Evolutionary conservation across 2,797 vertebrate genomes (phyloP), one percentile per base, ranked within the genome.

Genomic region (Melanotaenia boesemani): DNA sequence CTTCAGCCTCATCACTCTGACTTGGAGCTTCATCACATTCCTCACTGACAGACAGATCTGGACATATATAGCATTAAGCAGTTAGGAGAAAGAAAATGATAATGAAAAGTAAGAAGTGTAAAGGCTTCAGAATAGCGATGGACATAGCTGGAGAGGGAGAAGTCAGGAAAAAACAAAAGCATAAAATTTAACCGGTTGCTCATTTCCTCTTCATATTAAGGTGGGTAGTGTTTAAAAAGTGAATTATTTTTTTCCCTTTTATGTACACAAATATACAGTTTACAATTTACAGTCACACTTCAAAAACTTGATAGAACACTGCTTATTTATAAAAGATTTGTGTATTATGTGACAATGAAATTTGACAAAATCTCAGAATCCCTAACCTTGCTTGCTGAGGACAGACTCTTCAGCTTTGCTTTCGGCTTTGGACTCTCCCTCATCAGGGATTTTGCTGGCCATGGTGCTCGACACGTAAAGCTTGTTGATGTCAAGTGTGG

Each of bases 401-500:
- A 80, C 67, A 0, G 83, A 37, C 55, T 98, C 97, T 37, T 98
- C 97, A 0, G 90, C 83, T 67, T 94, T 97, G 68, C 84, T 75
- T 32, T 98, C 97, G 0, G 88, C 26, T 72, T 95, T 90, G 0
- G 77, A 3, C 12, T 98, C 96, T 0, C 91, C 94, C 15, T 97
- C 97, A 0, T 98, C 97, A 0, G 95, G 76, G 67, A 96, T 95
- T 89, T 98, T 99, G 67, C 85, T 95, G 89, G 96, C 71, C 3
- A 96, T 94, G 83, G 87, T 90, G 61, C 95, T 92, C 80, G 97
- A 95, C 85, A 98, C 95, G 0, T 97, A 98, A 0, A 98, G 96
- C 82, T 98, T 99, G 95, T 96, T 96, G 88, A 98, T 97, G 93
- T 98, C 98, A 73, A 98, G 91, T 0, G 95, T 92, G 87, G 97